Evolutionary conservation across 2,113 vertebrate genomes (phyloP).

Genomic region (Phrynosoma platyrhinos): DNA sequence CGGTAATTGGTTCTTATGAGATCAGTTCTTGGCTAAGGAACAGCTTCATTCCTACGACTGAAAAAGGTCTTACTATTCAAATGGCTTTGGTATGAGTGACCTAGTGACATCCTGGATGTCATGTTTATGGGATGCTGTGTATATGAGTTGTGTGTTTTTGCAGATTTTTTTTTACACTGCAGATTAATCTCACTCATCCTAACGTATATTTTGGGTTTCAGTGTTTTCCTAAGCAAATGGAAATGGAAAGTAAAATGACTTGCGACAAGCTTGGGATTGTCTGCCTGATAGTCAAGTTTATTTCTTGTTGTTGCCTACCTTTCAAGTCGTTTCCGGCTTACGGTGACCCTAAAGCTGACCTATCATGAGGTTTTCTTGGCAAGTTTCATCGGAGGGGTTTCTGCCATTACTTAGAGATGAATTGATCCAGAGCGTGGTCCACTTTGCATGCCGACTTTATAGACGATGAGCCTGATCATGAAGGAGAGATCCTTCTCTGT

Average conservation of each 20-base stretch:
- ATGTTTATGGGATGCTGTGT: not conserved
- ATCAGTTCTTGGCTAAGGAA: conserved; percentile 59
- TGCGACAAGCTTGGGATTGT: not conserved
- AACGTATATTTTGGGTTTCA: conserved; percentile 52
- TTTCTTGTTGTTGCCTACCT: too few relatives aligned
- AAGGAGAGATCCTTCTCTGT: not conserved
- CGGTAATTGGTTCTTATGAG: conserved; percentile 67
- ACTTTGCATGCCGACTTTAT: not conserved
- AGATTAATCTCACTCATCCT: conserved; percentile 67
- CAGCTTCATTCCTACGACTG: conserved; percentile 30
- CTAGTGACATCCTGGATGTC: conserved; percentile 31
- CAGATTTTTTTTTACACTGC: conserved; percentile 25
- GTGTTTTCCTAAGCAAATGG: conserved; percentile 30
- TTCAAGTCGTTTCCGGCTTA: too few relatives aligned
- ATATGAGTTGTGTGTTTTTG: too few relatives aligned
- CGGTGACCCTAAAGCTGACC: too few relatives aligned
- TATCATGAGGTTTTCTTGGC: too few relatives aligned
- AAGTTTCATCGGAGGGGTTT: too few relatives aligned
- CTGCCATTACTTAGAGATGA: too few relatives aligned
- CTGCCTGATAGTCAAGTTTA: not conserved
- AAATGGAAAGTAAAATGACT: conserved; percentile 26
- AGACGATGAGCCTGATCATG: not conserved
- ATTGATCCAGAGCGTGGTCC: not conserved
- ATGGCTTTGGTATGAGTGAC: conserved; percentile 67
- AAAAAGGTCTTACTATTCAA: conserved; percentile 66